A percentile compares a stretch with the other conserved stretches of the same genome.
Evolutionary conservation across 2,797 vertebrate species (phyloP).

Genomic region (Anniella stebbinsi): DNA sequence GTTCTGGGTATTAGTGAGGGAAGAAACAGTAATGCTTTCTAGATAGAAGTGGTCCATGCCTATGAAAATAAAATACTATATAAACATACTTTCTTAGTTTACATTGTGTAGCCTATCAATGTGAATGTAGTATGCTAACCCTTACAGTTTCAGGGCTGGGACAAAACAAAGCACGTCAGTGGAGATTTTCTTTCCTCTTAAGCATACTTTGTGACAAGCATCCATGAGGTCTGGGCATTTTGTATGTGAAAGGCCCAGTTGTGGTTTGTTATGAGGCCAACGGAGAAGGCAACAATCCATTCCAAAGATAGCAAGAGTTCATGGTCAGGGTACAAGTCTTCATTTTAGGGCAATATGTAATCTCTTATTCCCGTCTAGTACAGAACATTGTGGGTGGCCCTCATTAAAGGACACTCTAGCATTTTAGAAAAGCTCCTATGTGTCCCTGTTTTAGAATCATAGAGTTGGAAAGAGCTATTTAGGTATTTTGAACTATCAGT

Average conservation of each 20-base stretch:
- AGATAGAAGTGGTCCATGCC: neutral
- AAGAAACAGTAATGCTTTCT: neutral
- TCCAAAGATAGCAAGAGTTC: neutral
- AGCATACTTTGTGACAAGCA: neutral
- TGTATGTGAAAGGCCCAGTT: neutral
- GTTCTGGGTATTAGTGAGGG: slow-evolving; percentile 37
- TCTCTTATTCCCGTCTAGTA: slow-evolving; percentile 10
- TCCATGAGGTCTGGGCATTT: neutral
- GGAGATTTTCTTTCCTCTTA: neutral
- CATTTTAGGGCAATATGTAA: slow-evolving; percentile 6
- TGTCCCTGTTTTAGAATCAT: neutral
- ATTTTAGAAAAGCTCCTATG: neutral
- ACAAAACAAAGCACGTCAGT: neutral
- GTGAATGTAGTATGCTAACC: neutral
- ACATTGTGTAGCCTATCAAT: neutral
- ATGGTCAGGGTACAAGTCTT: neutral
- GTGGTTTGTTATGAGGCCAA: neutral
- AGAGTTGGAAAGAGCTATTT: no score
- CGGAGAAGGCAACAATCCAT: neutral
- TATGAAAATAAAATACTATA: neutral
- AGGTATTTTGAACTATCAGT: neutral
- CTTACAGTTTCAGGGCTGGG: neutral
- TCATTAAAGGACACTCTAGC: neutral
- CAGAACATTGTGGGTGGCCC: neutral
- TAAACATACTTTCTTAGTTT: slow-evolving; percentile 4